Evolutionary conservation across 2,113 vertebrate species (phyloP).

Genomic region (Aleadryas rufinucha): DNA sequence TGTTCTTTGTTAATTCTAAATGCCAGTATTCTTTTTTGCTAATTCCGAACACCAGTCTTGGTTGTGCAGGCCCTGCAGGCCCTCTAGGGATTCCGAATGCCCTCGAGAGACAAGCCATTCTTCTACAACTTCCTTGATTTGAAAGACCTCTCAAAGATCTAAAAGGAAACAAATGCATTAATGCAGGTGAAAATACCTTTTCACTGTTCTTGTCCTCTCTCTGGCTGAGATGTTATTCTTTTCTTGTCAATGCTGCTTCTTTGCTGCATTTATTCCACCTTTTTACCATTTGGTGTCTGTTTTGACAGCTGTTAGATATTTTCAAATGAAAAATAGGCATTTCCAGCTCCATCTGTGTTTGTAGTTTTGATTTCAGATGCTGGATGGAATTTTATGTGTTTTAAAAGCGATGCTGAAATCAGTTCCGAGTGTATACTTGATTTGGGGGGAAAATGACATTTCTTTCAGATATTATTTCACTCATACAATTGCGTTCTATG

Average conservation of each 20-base stretch:
- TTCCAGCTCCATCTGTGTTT: background rate
- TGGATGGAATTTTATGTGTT: background rate
- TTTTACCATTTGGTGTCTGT: background rate
- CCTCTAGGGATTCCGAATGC: too few species aligned
- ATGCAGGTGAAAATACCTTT: background rate
- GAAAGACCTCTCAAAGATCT: background rate
- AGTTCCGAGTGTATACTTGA: background rate
- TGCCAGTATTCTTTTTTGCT: too few species aligned
- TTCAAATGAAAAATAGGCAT: background rate
- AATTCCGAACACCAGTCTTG: too few species aligned
- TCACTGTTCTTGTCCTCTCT: background rate
- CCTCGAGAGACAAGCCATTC: too few species aligned
- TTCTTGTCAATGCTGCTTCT: background rate
- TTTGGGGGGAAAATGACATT: background rate
- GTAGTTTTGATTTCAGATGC: background rate
- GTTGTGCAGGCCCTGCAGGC: too few species aligned
- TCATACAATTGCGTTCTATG: background rate
- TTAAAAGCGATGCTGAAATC: background rate
- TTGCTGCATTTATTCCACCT: background rate
- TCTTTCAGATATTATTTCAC: background rate
- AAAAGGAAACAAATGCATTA: background rate
- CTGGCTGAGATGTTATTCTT: background rate
- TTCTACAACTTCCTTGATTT: background rate
- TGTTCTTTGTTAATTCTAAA: too few species aligned
- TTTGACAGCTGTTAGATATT: background rate